These are phyloP conservation scores for Thrips palmi DNA, from an alignment of 1,140 invertebrate species.

Conservation along the genomic window DNA sequence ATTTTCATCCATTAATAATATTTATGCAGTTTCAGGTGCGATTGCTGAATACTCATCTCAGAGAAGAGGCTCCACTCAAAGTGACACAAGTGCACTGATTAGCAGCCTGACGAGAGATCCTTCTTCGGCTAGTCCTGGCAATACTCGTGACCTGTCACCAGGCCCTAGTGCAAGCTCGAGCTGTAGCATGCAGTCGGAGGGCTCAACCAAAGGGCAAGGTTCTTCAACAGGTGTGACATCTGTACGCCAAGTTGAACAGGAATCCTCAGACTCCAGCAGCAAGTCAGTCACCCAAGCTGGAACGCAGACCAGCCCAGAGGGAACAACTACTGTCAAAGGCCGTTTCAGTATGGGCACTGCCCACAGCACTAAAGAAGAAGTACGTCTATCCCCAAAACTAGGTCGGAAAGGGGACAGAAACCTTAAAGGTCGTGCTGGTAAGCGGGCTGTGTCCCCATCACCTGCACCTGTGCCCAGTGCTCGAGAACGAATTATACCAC, in stretches of 20 bases:
- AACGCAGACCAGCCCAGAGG: conserved; percentile 58
- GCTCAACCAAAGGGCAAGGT: too few species aligned
- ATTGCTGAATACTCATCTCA: conserved; percentile 26
- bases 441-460: conserved; percentile 41
- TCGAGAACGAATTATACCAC: too few species aligned
- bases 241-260: too few species aligned
- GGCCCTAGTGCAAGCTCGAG: conserved; percentile 37
- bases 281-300: conserved; percentile 44
- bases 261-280: conserved; percentile 14
- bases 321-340: conserved; percentile 28
- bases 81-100: conserved; percentile 43
- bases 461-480: too few species aligned
- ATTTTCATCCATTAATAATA: not conserved
- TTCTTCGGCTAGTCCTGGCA: conserved; percentile 31
- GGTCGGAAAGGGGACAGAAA: conserved; percentile 35
- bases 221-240: too few species aligned
- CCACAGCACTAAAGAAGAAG: conserved; percentile 28
- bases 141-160: conserved; percentile 37
- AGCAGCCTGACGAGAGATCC: conserved; percentile 38
- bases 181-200: too few species aligned
- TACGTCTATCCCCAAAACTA: conserved; percentile 40
- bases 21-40: conserved; percentile 14
- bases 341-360: conserved; percentile 40
- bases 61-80: conserved; percentile 36
- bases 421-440: conserved; percentile 23